Evolutionary conservation across 2,797 vertebrate species (phyloP), one percentile per base, ranked within the genome.

Genomic region (Euthynnus affinis): DNA sequence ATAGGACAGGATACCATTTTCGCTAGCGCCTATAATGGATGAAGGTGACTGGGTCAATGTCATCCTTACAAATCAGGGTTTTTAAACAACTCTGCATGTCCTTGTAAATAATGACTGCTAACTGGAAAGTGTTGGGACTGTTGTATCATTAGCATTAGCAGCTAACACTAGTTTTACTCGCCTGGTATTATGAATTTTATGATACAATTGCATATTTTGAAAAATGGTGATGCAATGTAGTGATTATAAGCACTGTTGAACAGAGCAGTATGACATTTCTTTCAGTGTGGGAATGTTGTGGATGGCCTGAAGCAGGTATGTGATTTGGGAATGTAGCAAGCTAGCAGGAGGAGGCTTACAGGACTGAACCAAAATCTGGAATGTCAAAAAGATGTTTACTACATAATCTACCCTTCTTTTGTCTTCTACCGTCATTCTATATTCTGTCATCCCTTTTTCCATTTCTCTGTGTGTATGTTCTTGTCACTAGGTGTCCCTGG

Each of bases 371-470:
- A 55, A 70, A 58, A 62, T 20, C 27, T 17, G 5, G 55, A 78
- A 82, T 49, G 25, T 79, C 59, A 49, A 59, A 58, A 46, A 56
- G 17, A 71, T 65, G 7, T 61, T 67, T 51, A 29, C 40, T 18
- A 32, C 27, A 27, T 56, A 22, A 46, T 64, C 34, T 58, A 3
- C 14, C n/a, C 22, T 23, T 67, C n/a, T 70, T 71, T 80, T n/a
- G 71, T 74, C 60, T 48, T 34, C 61, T 32, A 46, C 12, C 25
- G 48, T 64, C 23, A 34, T 44, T 67, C 46, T 71, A 9, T 40
- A 4, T 29, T n/a, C n/a, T n/a, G n/a, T n/a, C 59, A 29, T 3
- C 20, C 18, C 20, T 58, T 62, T 62, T 70, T 15, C 49, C 15
- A 65, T 74, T 59, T 29, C 29, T 51, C 12, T 34, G 18, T 65